Evolutionary conservation across 2,888 invertebrate species (phyloP).

Genomic region (Antheraea assamensis): DNA sequence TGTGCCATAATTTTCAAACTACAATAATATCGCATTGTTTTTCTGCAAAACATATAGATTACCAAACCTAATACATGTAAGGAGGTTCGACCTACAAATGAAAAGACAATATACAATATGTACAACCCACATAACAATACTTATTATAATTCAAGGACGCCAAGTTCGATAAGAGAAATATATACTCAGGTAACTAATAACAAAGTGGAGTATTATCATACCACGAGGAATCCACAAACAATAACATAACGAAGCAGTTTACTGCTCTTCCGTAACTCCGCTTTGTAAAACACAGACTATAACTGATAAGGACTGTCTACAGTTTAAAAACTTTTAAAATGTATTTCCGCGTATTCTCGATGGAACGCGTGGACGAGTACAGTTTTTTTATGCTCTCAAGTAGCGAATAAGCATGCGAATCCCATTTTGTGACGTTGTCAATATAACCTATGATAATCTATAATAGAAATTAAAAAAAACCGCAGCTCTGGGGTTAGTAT

Average conservation of each 20-base stretch:
- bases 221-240: background rate
- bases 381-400: no score
- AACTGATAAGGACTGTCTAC: background rate
- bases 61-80: no score
- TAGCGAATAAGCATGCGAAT: no score
- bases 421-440: no score
- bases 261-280: background rate
- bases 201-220: background rate
- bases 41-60: background rate
- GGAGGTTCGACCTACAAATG: no score
- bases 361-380: no score
- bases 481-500: no score
- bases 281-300: background rate
- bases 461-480: no score
- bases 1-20: background rate
- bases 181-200: background rate
- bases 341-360: background rate
- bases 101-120: background rate
- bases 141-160: background rate
- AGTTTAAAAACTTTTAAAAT: background rate
- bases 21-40: background rate
- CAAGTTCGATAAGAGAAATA: background rate
- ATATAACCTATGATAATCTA: no score
- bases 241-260: background rate
- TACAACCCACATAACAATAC: background rate